These are phyloP conservation scores for Diabrotica virgifera DNA, from an alignment of 1,140 invertebrate species.

Conservation along the genomic window DNA sequence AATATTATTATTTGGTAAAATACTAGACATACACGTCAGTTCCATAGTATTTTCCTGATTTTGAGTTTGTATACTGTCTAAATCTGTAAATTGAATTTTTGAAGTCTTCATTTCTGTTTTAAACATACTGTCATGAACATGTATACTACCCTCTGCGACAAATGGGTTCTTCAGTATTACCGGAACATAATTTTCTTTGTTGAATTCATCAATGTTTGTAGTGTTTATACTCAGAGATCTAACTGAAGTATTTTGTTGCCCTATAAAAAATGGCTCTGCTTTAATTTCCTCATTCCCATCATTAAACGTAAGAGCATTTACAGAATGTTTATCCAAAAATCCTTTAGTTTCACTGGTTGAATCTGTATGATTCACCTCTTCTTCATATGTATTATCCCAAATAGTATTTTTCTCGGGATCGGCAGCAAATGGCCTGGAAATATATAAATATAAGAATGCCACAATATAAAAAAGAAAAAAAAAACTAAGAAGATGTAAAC, in stretches of 20 bases:
- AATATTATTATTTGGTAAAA: too few relatives aligned
- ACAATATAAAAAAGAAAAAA: too few relatives aligned
- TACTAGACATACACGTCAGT: too few relatives aligned
- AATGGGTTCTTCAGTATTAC: not conserved
- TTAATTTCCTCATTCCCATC: too few relatives aligned
- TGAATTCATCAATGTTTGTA: not conserved
- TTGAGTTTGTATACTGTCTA: too few relatives aligned
- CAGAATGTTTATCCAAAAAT: too few relatives aligned
- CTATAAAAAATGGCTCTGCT: too few relatives aligned
- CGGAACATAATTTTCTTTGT: conserved; percentile 13
- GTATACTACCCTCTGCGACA: not conserved
- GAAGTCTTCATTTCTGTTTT: not conserved
- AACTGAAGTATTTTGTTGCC: not conserved
- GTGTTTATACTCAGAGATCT: not conserved
- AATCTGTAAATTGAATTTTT: too few relatives aligned
- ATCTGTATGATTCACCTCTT: conserved; percentile 24
- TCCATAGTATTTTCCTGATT: too few relatives aligned
- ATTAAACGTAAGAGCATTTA: too few relatives aligned
- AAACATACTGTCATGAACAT: not conserved
- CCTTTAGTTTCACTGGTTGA: not conserved
- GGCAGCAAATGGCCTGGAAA: conserved; percentile 27
- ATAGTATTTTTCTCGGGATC: conserved; percentile 33
- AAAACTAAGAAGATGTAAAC: too few relatives aligned
- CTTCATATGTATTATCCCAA: conserved; percentile 33
- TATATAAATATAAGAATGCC: not conserved